These are phyloP conservation scores for Mobula birostris DNA, from an alignment of 2,113 vertebrate genomes.

Conservation along the genomic window DNA sequence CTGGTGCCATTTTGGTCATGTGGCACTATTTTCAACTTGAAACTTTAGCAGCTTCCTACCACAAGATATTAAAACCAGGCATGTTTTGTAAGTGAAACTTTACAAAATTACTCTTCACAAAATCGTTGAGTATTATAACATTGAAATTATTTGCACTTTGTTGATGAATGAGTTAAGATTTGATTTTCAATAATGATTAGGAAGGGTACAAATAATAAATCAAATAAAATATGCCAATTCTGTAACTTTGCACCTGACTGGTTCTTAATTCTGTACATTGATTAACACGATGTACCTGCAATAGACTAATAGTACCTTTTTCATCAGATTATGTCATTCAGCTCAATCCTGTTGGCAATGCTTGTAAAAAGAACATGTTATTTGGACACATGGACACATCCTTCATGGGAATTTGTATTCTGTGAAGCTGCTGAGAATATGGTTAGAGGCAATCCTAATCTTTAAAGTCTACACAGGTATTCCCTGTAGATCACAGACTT, in stretches of 20 bases:
- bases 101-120: background rate
- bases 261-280: background rate
- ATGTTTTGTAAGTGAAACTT: background rate
- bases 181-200: background rate
- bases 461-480: conserved; percentile 8
- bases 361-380: background rate
- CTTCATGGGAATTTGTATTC: conserved; percentile 7
- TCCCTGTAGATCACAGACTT: background rate
- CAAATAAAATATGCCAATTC: too few species aligned
- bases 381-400: background rate
- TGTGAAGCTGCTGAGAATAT: background rate
- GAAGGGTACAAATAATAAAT: too few species aligned
- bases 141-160: background rate
- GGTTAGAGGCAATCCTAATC: background rate
- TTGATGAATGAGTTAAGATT: background rate
- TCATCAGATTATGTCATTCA: background rate
- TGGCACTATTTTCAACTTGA: too few species aligned
- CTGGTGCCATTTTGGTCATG: too few species aligned
- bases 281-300: background rate
- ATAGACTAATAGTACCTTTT: background rate
- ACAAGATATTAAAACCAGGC: background rate
- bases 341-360: background rate
- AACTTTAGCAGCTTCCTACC: too few species aligned
- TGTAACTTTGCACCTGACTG: background rate
- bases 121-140: background rate